Percentiles rank a stretch among this genome's conserved stretches.
Conservation (phyloP, 2,797 vertebrate species). For the Macropodus opercularis region DNA sequence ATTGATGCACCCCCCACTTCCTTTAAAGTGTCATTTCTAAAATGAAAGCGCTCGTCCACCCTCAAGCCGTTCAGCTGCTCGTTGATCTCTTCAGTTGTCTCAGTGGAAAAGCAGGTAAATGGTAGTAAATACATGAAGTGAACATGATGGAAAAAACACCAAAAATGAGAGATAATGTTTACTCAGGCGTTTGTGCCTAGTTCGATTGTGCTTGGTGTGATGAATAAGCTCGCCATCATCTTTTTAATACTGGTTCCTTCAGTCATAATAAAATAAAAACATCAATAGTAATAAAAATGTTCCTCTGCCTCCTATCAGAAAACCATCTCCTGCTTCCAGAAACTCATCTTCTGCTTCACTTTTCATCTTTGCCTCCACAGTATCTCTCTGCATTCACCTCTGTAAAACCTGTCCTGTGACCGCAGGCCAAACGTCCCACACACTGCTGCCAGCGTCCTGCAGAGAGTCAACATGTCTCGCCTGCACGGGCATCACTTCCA, state of each 20-base stretch:
- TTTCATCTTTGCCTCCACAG: background rate
- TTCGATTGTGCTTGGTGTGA: too few relatives aligned
- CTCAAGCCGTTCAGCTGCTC: slow-evolving; percentile 73
- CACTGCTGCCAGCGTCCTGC: slow-evolving; percentile 48
- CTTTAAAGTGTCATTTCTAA: slow-evolving; percentile 34
- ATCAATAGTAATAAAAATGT: background rate
- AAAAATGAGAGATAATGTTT: background rate
- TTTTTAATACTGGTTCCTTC: background rate
- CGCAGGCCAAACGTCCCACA: slow-evolving; percentile 26
- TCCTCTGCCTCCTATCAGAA: slow-evolving; percentile 1
- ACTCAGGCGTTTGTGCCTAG: too few relatives aligned
- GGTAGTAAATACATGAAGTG: background rate
- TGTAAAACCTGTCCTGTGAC: slow-evolving; percentile 11
- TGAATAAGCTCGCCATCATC: background rate
- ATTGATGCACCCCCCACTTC: fast-evolving
- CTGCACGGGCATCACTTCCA: slow-evolving; percentile 4
- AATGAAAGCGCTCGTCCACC: slow-evolving; percentile 42
- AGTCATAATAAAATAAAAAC: too few relatives aligned
- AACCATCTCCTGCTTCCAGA: background rate
- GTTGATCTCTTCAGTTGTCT: slow-evolving; percentile 83
- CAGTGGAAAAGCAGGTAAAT: slow-evolving; percentile 27
- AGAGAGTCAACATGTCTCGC: slow-evolving; percentile 20
- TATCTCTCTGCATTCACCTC: background rate
- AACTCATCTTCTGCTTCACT: background rate
- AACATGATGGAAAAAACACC: background rate